phyloP scores from a whole-genome alignment of 2,113 vertebrate genomes.

The Chaetorhynchus papuensis region DNA sequence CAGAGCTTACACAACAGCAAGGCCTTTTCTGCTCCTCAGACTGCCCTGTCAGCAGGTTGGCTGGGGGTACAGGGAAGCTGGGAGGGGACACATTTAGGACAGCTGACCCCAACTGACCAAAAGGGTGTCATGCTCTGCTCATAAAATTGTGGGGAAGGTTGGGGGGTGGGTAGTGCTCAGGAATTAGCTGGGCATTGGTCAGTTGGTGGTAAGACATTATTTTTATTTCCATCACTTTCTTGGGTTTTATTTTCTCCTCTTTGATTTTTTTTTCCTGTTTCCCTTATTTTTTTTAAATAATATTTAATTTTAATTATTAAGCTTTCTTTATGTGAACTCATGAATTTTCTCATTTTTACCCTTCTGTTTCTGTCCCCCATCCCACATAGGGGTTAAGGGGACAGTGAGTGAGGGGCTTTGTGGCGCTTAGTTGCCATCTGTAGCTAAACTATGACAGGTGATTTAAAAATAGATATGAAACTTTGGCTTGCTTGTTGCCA shows the following conservation, averaged over 20 bases:
- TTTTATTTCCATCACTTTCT: not conserved
- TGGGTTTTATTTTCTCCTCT: not conserved
- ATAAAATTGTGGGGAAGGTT: not conserved
- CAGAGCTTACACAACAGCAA: not conserved
- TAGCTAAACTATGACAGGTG: not conserved
- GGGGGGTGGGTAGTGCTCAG: not conserved
- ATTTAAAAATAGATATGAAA: not conserved
- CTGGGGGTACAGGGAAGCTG: not conserved
- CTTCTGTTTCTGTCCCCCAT: not conserved
- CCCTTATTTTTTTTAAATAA: not conserved
- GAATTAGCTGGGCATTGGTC: not conserved
- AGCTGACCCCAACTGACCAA: not conserved
- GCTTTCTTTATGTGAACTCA: not conserved
- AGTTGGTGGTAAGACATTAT: not conserved
- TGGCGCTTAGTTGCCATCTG: not conserved
- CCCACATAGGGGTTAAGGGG: not conserved
- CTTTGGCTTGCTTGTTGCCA: not conserved
- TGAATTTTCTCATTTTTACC: not conserved
- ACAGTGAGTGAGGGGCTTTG: not conserved
- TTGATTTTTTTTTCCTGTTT: not conserved
- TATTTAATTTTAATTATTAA: not conserved
- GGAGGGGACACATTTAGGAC: no score
- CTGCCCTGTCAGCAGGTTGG: not conserved
- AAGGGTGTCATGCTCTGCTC: not conserved
- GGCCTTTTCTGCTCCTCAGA: not conserved